phyloP scores from a whole-genome alignment of 35 echinoderm and acorn worm species.

The Apostichopus parvimensis region DNA sequence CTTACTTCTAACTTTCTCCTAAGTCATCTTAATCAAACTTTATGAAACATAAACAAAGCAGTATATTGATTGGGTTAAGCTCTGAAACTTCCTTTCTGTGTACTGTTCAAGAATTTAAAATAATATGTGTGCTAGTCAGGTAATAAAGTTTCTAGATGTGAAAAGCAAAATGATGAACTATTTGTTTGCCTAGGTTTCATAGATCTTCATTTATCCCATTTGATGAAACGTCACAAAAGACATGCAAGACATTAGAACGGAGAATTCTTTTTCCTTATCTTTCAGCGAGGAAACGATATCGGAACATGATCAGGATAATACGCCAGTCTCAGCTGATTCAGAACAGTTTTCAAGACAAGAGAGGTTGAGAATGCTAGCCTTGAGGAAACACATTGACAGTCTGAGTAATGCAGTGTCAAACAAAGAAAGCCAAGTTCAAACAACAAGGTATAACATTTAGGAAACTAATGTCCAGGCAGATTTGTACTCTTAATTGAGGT shows the following conservation, averaged over 20 bases:
- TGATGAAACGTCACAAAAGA: not conserved
- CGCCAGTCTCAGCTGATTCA: constrained; percentile 24
- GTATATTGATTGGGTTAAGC: too few relatives aligned
- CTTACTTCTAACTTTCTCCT: too few relatives aligned
- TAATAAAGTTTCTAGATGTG: not conserved
- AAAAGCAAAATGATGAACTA: not conserved
- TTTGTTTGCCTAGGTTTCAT: not conserved
- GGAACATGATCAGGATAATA: constrained; percentile 51
- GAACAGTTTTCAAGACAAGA: constrained; percentile 82
- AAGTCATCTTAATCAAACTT: too few relatives aligned
- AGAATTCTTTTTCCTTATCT: not conserved
- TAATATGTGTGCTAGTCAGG: not conserved
- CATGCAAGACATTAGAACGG: not conserved
- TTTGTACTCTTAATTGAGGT: too few relatives aligned
- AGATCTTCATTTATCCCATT: not conserved
- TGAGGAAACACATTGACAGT: constrained; percentile 80
- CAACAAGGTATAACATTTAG: constrained; percentile 70
- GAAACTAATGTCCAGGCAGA: not conserved
- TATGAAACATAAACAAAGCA: too few relatives aligned
- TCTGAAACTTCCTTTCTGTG: not conserved
- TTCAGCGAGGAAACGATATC: constrained; percentile 68
- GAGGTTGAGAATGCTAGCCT: constrained; percentile 79
- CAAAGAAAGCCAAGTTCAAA: constrained; percentile 66
- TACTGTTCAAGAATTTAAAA: not conserved
- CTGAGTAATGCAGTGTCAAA: constrained; percentile 65